These are phyloP conservation scores for Malurus melanocephalus DNA, from an alignment of 2,113 vertebrate species.

Conservation along the genomic window DNA sequence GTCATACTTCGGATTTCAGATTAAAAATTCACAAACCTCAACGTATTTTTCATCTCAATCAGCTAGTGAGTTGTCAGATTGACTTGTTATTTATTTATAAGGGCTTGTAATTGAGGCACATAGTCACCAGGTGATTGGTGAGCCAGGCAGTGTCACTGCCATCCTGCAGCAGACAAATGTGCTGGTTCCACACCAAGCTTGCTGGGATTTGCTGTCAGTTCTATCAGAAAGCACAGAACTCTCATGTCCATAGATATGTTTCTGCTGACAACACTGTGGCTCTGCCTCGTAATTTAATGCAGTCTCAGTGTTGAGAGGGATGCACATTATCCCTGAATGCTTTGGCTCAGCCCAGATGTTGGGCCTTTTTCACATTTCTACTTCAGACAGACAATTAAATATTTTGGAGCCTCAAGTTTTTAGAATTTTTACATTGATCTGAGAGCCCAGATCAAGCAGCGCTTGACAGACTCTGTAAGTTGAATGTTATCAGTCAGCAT, in stretches of 20 bases:
- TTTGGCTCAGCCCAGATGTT: background rate
- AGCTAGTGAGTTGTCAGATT: background rate
- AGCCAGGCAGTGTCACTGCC: background rate
- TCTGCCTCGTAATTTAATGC: background rate
- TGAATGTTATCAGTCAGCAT: background rate
- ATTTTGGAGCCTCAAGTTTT: background rate
- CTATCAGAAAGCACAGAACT: background rate
- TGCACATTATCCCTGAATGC: background rate
- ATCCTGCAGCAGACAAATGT: background rate
- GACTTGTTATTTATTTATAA: constrained; percentile 5
- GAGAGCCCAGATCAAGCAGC: background rate
- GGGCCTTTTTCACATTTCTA: background rate
- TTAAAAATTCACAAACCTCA: constrained; percentile 27
- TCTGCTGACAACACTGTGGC: background rate
- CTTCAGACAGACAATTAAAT: background rate
- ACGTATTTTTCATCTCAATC: background rate
- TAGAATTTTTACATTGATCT: background rate
- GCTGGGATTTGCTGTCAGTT: background rate
- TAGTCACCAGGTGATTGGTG: background rate
- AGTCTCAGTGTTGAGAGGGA: background rate
- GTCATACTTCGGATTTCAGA: background rate
- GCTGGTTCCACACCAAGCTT: background rate
- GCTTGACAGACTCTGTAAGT: background rate
- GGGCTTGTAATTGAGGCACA: background rate
- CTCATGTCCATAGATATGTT: background rate